Base-by-base conservation (phyloP, 2,888 invertebrate genomes). In the Cheiracanthium punctorium region DNA sequence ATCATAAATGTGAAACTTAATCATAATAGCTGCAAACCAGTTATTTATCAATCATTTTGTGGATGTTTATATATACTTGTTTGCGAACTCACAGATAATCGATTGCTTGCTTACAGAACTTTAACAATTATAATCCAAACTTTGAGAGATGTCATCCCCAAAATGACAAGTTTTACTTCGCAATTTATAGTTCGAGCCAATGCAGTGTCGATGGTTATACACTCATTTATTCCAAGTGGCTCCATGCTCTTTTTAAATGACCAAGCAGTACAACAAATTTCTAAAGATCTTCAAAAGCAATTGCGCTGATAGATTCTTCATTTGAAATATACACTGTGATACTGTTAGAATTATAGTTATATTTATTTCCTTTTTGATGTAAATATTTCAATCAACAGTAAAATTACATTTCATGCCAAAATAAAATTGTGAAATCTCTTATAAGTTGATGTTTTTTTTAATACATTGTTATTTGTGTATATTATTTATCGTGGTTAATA, bases 61-160 rank as follows among this genome's bases (percentile, higher is more conserved):
- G 84, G 84, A 17, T 85, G 84, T 37, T 43, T 85, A n/a, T 85
- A 79, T 30, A 85, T 85, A 69, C 74, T 85, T 29, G 58, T 85
- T 1, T 85, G 84, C 32, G 79, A 85, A 28, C 30, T 30, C 20
- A 64, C 79, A 7, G 84, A 85, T 58, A 85, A 85, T 10, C 33
- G 84, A 70, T 73, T 85, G 33, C 79, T 85, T n/a, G 84, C 79
- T 28, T 69, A 73, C 2, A 85, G 84, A 72, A 85, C 74, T 24
- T 64, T 85, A 43, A 65, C 77, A 28, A 41, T 69, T 17, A 12
- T 85, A 8, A 85, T 85, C 20, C 37, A 72, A 85, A 80, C 74
- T 1, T 20, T 85, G 14, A 73, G 69, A 52, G 84, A 85, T 74
- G 37, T 79, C 28, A 14, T 85, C 0, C 82, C 82, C 0, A 82